A percentile compares a stretch with the other conserved stretches of the same genome.
phyloP scores from a whole-genome alignment of 1,140 invertebrate species.

The Fopius arisanus region DNA sequence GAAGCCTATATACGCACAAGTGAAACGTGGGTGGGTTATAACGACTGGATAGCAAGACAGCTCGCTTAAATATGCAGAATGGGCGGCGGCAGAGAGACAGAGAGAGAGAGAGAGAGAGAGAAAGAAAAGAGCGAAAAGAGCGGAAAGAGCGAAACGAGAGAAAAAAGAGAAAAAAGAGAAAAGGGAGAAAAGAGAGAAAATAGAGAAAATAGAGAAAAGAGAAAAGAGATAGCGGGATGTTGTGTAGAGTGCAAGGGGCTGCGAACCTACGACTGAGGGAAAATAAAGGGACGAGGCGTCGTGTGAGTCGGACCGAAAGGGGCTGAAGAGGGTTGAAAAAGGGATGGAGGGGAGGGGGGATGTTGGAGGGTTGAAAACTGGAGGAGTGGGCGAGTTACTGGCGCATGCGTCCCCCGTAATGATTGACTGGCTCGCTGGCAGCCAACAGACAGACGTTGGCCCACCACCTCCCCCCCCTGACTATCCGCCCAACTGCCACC shows the following conservation, averaged over 20 bases:
- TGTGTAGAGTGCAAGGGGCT: slow-evolving; percentile 54
- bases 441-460: slow-evolving; percentile 66
- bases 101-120: background rate
- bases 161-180: no score
- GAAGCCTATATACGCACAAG: slow-evolving; percentile 40
- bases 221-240: slow-evolving; percentile 56
- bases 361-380: slow-evolving; percentile 30
- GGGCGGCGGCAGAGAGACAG: slow-evolving; percentile 53
- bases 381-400: slow-evolving; percentile 39
- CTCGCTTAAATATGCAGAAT: slow-evolving; percentile 65
- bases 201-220: background rate
- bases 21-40: slow-evolving; percentile 43
- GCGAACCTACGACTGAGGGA: slow-evolving; percentile 46
- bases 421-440: slow-evolving; percentile 67
- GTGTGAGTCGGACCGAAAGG: background rate
- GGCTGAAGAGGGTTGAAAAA: slow-evolving; percentile 25
- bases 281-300: slow-evolving; percentile 22
- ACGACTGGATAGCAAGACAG: slow-evolving; percentile 62
- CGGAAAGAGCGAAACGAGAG: slow-evolving; percentile 35
- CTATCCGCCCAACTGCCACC: slow-evolving; percentile 43
- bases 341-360: slow-evolving; percentile 34
- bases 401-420: slow-evolving; percentile 63
- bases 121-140: background rate
- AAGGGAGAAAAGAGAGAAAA: background rate
- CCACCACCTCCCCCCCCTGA: slow-evolving; percentile 44